Evolutionary conservation across 2,113 vertebrate species (phyloP), one percentile per base, ranked within the genome.

Genomic region (Python bivittatus): DNA sequence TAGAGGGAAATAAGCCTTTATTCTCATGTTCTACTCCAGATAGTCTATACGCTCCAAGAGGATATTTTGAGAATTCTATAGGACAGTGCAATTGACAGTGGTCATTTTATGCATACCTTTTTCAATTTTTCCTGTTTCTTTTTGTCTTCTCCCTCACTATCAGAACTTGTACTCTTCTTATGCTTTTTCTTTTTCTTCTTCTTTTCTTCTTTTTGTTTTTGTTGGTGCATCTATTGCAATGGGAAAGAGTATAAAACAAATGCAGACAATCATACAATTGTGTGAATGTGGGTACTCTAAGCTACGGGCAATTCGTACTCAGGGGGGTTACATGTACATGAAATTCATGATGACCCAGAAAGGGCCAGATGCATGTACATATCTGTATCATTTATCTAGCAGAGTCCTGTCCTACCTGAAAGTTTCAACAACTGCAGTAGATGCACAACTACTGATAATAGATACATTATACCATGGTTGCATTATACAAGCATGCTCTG

Each of bases 131-230:
- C 99, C 86, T 98, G 98, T 95, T 99, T 99, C 97, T 98, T 98
- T 89, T 98, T 98, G 79, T 99, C 99, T 88, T 99, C 99, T 13
- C 98, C 98, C 6, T 99, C 99, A 94, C 98, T 98, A 83, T 99
- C 99, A 5, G 98, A 99, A 93, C 96, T 97, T 29, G 97, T 98
- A 95, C 97, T 99, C 94, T 98, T 98, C 95, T 98, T 98, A 61
- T 98, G 98, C 94, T 97, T 99, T 96, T 98, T 99, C 97, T 99
- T 99, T 90, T 99, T 99, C 97, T 99, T 99, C 97, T 99, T 98
- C 91, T 98, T 98, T 68, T 98, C 97, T 8, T 98, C 98, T 92
- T 98, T 99, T 95, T 98, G 98, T 96, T 99, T 99, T 93, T 99
- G 99, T 93, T 98, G 98, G 94, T 99, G 99, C 93, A 99, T 98